A percentile compares a stretch with the other conserved stretches of the same genome.
Evolutionary conservation across 2,797 vertebrate species (phyloP).

Genomic region (Rhabdomys pumilio): DNA sequence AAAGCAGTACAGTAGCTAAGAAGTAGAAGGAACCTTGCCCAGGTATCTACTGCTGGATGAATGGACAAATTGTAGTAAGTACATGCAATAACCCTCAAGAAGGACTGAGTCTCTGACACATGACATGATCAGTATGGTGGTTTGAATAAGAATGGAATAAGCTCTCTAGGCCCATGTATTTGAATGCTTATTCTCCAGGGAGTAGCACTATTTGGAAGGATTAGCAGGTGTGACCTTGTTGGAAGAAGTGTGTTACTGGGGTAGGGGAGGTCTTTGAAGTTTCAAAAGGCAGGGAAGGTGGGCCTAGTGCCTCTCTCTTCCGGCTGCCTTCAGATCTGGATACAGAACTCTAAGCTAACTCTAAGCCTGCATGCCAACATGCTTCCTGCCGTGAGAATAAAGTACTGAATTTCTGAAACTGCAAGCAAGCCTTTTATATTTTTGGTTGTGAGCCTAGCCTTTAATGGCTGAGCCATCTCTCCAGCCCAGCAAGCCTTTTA

Average conservation of each 20-base stretch:
- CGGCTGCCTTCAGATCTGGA: neutral
- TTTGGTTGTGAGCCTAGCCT: too few species aligned
- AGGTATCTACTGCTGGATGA: too few species aligned
- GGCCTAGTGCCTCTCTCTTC: neutral
- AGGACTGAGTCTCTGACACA: neutral
- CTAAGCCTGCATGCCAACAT: too few species aligned
- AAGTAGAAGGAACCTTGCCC: neutral
- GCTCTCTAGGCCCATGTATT: too few species aligned
- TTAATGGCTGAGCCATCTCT: too few species aligned
- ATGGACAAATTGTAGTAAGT: neutral
- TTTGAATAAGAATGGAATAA: neutral
- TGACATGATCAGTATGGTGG: neutral
- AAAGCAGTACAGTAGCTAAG: neutral
- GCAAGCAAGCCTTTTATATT: neutral
- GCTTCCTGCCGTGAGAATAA: neutral
- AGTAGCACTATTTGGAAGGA: neutral
- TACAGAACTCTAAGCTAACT: neutral
- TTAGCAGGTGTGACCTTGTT: neutral
- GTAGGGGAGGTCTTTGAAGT: neutral
- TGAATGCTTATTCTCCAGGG: neutral
- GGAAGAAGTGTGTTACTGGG: neutral
- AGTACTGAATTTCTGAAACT: neutral
- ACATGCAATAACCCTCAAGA: neutral
- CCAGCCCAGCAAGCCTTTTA: too few species aligned
- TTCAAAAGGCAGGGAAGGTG: neutral